These are phyloP conservation scores for Sclerodermus sp. DNA, from an alignment of 2,888 invertebrate genomes.

Conservation along the genomic window DNA sequence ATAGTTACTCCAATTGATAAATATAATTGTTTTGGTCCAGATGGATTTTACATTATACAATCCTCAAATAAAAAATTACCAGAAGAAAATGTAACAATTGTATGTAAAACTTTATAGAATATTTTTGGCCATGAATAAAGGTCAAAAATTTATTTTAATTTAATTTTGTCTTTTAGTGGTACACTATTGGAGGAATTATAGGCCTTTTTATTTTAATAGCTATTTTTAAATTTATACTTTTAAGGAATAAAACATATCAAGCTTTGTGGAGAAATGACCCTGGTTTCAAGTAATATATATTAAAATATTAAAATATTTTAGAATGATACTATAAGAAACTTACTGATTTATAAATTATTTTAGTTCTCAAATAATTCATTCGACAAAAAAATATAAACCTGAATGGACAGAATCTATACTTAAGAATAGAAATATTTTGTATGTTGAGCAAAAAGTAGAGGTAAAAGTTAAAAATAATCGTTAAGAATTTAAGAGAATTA, in stretches of 20 bases:
- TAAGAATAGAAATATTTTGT: constrained; percentile 40
- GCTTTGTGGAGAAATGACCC: not conserved
- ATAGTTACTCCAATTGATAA: constrained; percentile 35
- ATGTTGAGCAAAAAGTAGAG: constrained; percentile 35
- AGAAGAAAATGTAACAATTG: constrained; percentile 5
- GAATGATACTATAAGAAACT: too few species aligned
- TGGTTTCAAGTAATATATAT: not conserved
- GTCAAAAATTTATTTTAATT: constrained; percentile 8
- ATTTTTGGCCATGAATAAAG: not conserved
- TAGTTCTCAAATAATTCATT: constrained; percentile 16
- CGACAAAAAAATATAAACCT: constrained; percentile 18
- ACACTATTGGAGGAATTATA: not conserved
- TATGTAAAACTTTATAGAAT: too few species aligned
- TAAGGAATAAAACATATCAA: not conserved
- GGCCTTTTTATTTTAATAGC: not conserved
- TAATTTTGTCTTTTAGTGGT: not conserved
- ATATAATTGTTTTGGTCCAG: constrained; percentile 35
- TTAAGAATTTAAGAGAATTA: too few species aligned
- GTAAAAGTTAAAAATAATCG: too few species aligned
- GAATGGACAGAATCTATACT: constrained; percentile 31
- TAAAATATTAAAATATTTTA: too few species aligned
- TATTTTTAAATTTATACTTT: not conserved
- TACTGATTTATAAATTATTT: constrained; percentile 2
- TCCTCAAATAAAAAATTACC: constrained; percentile 3
- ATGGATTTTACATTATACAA: constrained; percentile 24